Evolutionary conservation across 2,797 vertebrate genomes (phyloP).

Genomic region (Enoplosus armatus): DNA sequence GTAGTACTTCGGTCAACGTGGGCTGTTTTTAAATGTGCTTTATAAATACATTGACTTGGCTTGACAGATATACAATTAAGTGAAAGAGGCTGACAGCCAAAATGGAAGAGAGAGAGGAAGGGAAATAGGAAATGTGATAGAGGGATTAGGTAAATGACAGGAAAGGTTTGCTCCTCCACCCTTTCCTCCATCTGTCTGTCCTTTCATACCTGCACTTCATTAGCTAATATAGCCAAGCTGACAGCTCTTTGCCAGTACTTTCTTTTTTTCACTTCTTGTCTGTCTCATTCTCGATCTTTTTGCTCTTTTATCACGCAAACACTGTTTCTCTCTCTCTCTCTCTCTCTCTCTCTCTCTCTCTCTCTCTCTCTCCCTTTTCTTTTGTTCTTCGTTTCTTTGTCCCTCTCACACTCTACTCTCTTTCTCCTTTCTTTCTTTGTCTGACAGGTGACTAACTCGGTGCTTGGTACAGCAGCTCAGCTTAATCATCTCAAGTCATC

Average conservation of each 20-base stretch:
- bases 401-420: neutral
- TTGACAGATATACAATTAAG: conserved; percentile 60
- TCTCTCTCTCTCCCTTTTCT: too few species aligned
- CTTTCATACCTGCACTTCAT: conserved; percentile 53
- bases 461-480: conserved; percentile 25
- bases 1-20: too few species aligned
- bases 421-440: conserved; percentile 15
- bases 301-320: conserved; percentile 10
- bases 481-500: conserved; percentile 62
- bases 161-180: conserved; percentile 54
- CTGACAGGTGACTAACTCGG: conserved; percentile 61
- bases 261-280: neutral
- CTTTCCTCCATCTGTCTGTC: conserved; percentile 42
- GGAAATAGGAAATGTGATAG: conserved; percentile 63
- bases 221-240: conserved; percentile 44
- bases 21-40: too few species aligned
- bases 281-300: conserved; percentile 2
- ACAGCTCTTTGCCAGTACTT: conserved; percentile 17
- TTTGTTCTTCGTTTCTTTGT: conserved; percentile 15
- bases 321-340: neutral
- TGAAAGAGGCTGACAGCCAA: conserved; percentile 51
- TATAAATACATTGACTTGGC: too few species aligned
- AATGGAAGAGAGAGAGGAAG: conserved; percentile 48
- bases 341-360: conserved; percentile 3
- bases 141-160: conserved; percentile 72